These are phyloP conservation scores for Eciton burchellii DNA, from an alignment of 1,140 invertebrate species.

Conservation along the genomic window DNA sequence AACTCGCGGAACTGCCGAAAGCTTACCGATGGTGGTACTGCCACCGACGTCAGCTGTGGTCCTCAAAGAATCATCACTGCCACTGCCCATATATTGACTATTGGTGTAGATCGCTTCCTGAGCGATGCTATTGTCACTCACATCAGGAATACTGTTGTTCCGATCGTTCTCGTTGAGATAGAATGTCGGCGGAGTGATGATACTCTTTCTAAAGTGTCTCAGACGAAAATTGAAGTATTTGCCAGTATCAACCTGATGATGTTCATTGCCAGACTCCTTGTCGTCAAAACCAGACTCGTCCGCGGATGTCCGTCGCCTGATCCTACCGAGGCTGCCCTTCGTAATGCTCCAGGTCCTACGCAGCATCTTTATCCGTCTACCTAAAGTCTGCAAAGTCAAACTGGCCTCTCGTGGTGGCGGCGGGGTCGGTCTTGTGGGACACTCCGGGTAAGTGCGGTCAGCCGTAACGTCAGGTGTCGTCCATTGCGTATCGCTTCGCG, in stretches of 20 bases:
- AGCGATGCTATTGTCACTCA: constrained; percentile 49
- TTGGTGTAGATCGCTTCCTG: constrained; percentile 79
- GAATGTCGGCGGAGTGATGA: constrained; percentile 77
- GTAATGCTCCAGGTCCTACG: constrained; percentile 83
- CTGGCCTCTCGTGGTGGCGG: constrained; percentile 80
- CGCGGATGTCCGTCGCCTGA: constrained; percentile 75
- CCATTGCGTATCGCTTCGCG: constrained; percentile 8
- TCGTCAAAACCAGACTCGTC: constrained; percentile 61
- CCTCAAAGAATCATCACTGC: constrained; percentile 61
- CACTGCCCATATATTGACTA: constrained; percentile 67
- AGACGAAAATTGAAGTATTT: constrained; percentile 81
- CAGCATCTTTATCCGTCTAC: constrained; percentile 80
- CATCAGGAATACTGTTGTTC: constrained; percentile 57
- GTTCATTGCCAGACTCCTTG: constrained; percentile 68
- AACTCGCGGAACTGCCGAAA: neutral
- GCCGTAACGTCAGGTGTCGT: neutral
- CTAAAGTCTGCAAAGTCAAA: constrained; percentile 77
- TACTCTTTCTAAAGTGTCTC: constrained; percentile 78
- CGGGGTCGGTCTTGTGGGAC: constrained; percentile 80
- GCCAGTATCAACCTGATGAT: constrained; percentile 52
- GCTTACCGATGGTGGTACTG: constrained; percentile 48
- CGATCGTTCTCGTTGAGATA: constrained; percentile 75
- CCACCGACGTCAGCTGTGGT: constrained; percentile 30
- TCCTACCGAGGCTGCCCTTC: constrained; percentile 81
- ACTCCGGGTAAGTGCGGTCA: constrained; percentile 56